phyloP scores from a whole-genome alignment of 1,140 invertebrate genomes.

The Planococcus citri region DNA sequence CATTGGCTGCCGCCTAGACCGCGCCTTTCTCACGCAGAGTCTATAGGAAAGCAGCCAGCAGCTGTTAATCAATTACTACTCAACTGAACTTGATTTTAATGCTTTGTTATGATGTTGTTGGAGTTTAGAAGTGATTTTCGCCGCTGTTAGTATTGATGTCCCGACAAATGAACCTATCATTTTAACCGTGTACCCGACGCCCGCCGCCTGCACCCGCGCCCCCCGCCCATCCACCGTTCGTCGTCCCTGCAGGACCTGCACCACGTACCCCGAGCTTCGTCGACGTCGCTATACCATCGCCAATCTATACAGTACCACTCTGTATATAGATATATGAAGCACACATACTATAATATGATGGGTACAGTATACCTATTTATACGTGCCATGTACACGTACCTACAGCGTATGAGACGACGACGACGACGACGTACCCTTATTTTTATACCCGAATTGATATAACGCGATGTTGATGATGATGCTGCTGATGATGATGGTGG shows the following conservation, averaged over 20 bases:
- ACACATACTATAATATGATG: too few species aligned
- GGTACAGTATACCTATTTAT: too few species aligned
- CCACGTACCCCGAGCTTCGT: too few species aligned
- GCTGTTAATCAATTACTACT: conserved; percentile 19
- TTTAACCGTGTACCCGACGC: background rate
- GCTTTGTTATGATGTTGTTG: conserved; percentile 15
- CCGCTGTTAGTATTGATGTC: conserved; percentile 19
- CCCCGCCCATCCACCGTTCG: background rate
- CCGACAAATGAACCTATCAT: conserved; percentile 16
- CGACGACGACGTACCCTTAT: too few species aligned
- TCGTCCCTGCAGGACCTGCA: background rate
- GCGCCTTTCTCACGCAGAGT: background rate
- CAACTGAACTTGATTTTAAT: conserved; percentile 20
- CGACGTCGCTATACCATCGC: too few species aligned
- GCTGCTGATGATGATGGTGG: too few species aligned
- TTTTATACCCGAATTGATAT: too few species aligned
- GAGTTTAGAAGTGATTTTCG: conserved; percentile 10
- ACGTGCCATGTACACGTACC: too few species aligned
- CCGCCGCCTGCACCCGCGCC: background rate
- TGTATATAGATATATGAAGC: too few species aligned
- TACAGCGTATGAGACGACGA: too few species aligned
- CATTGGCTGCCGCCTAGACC: background rate
- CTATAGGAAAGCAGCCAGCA: conserved; percentile 15
- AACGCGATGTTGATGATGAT: too few species aligned
- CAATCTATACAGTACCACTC: too few species aligned